Evolutionary conservation across 1,140 invertebrate genomes (phyloP), one percentile per base, ranked within the genome.

Genomic region (Nomia melanderi): DNA sequence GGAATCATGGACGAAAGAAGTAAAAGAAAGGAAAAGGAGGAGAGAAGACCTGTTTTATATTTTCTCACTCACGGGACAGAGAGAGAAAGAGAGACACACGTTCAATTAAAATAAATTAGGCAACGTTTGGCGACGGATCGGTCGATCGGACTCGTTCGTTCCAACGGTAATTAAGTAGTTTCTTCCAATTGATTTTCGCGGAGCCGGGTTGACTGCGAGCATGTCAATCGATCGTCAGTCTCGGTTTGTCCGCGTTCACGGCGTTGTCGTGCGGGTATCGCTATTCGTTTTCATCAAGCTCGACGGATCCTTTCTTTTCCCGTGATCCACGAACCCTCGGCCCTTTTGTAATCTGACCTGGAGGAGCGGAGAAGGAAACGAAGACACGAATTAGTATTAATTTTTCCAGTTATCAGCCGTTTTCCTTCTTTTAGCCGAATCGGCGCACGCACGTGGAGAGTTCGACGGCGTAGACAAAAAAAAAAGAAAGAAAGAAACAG

Each of bases 1-100:
- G 14, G 31, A 60, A 39, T 44, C 41, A 3, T 25, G 39, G 33
- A 64, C 6, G 54, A 66, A 36, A 53, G n/a, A n/a, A n/a, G n/a
- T n/a, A n/a, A n/a, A n/a, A n/a, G n/a, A n/a, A n/a, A n/a, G n/a
- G n/a, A n/a, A n/a, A n/a, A n/a, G n/a, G n/a, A n/a, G n/a, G n/a
- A n/a, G n/a, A n/a, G n/a, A n/a, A n/a, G 14, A 69, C n/a, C n/a
- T 11, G 11, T n/a, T 83, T 79, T 83, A 76, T 84, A 83, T 66
- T 74, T 83, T 83, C 64, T 76, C 73, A 59, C 53, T 75, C 41
- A n/a, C n/a, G n/a, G n/a, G n/a, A n/a, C n/a, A n/a, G n/a, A n/a
- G n/a, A n/a, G n/a, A n/a, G n/a, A n/a, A n/a, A n/a, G 73, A 69
- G 39, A 25, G 59, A 76, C 33, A 23, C 23, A 8, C 25, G 33